phyloP scores from a whole-genome alignment of 2,113 vertebrate genomes.

The Cricetomys ansorgei region DNA sequence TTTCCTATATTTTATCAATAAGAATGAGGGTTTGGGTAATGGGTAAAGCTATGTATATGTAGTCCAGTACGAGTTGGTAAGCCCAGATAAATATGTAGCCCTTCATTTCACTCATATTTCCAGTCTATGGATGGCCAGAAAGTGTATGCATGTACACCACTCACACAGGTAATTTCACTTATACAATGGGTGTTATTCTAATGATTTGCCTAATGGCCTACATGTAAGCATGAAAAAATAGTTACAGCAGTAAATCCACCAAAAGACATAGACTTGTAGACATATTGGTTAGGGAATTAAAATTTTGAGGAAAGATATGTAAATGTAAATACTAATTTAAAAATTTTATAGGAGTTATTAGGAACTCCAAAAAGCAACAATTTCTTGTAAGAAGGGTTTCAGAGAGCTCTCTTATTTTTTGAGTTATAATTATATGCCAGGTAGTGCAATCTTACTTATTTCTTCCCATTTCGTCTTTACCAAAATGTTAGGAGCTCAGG shows the following conservation, averaged over 20 bases:
- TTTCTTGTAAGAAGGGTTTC: not conserved
- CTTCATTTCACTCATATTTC: not conserved
- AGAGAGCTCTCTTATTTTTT: not conserved
- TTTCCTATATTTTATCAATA: not conserved
- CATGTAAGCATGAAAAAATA: not conserved
- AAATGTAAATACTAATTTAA: not conserved
- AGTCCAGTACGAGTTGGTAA: not conserved
- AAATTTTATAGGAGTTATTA: not conserved
- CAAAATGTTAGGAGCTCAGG: not conserved
- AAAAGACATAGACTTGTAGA: constrained; percentile 19
- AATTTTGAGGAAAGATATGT: not conserved
- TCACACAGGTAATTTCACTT: not conserved
- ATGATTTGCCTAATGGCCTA: not conserved
- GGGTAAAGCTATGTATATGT: not conserved
- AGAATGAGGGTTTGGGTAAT: not conserved
- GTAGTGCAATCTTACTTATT: not conserved
- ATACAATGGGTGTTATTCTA: not conserved
- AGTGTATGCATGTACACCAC: not conserved
- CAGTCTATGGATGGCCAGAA: not conserved
- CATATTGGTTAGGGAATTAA: not conserved
- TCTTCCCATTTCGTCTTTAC: not conserved
- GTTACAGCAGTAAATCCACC: not conserved
- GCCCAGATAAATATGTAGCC: not conserved
- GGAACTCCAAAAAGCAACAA: not conserved
- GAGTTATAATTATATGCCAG: not conserved